Evolutionary conservation across 2,888 invertebrate genomes (phyloP), one percentile per base, ranked within the genome.

Genomic region (Phaonia tiefii): DNA sequence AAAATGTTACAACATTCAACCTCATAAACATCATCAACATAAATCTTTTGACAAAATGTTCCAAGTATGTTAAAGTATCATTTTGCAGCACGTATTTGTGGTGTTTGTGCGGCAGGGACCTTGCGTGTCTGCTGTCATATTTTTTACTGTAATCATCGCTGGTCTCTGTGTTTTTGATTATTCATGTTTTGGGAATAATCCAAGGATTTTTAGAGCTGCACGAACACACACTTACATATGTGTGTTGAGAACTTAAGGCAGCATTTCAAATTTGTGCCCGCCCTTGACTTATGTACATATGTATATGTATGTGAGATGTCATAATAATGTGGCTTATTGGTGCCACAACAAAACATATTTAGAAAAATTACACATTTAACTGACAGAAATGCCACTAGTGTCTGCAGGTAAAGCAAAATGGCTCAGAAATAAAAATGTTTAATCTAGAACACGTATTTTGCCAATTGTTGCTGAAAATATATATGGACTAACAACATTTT

Each of bases 11-110:
- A 65, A 65, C 22, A 49, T 42, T 73, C 54, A 73, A 37, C 37
- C 39, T 51, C 63, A 73, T 39, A 73, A 73, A 73, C 63, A 54
- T 63, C 54, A 51, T 26, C 63, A 51, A 15, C 39, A 73, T 26
- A 65, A 63, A 73, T 51, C 39, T 26, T 65, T 49, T 39, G 0
- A 15, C 11, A 73, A 58, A 63, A 51, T 37, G 39, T 60, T 26
- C 39, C 25, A 73, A 73, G 58, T 42, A 54, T 73, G 54, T 51
- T 54, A 39, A 73, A 65, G 72, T 51, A 25, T 26, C 26, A 65
- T 54, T 63, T 42, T 39, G 42, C 42, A 17, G 42, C 13, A 51
- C 51, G 51, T 51, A 51, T 20, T 51, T 51, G 51, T 11, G 51
- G 51, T 51, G 51, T 7, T 17, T 31, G 51, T 51, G 49, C 15